These are phyloP conservation scores for Gorsachius goisagi DNA, from an alignment of 2,113 vertebrate species.

Conservation along the genomic window DNA sequence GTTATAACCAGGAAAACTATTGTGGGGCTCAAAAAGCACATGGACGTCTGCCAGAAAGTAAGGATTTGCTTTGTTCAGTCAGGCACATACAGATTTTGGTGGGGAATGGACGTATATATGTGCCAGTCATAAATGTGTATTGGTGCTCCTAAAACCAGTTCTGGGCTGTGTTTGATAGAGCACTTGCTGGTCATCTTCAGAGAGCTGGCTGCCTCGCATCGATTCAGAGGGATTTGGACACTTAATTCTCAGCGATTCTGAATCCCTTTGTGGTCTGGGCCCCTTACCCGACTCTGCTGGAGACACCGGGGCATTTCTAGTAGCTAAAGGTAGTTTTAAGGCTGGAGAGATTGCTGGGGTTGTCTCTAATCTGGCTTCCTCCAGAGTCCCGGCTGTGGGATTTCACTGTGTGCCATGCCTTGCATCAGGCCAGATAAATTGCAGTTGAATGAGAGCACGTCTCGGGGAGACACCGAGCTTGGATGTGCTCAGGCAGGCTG, in stretches of 20 bases:
- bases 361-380: background rate
- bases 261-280: background rate
- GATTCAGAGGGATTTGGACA: background rate
- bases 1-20: slow-evolving; percentile 91
- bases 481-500: background rate
- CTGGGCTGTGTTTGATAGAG: background rate
- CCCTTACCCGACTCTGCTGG: background rate
- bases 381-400: background rate
- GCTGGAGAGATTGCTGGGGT: background rate
- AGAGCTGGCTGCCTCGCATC: background rate
- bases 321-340: background rate
- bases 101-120: background rate
- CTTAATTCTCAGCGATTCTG: background rate
- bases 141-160: background rate
- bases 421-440: background rate
- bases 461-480: background rate
- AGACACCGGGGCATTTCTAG: background rate
- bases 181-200: background rate
- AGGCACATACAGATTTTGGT: rapidly evolving
- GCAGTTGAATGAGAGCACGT: background rate
- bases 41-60: slow-evolving; percentile 98
- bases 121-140: background rate
- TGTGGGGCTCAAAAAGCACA: slow-evolving; percentile 93
- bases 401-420: background rate
- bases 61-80: background rate